Base-by-base conservation (phyloP, 2,797 vertebrate species). In the Eulemur mongoz region DNA sequence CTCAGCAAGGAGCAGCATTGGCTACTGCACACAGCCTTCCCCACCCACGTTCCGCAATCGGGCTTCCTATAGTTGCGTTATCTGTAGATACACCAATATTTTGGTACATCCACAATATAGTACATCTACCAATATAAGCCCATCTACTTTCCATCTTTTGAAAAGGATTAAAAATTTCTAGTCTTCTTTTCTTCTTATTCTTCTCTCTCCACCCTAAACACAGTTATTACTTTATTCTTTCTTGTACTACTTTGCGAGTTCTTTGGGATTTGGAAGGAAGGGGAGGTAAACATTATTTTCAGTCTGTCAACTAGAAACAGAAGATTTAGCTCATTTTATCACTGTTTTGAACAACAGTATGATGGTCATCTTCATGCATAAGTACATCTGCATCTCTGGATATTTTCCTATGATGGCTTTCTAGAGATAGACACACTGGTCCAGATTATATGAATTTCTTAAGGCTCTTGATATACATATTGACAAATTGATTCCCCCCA, bases 381-480 rank as follows among this genome's bases (percentile, higher is more conserved):
- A 59, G 40, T 70, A 84, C 63, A 2, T 78, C 38, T 82, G 14
- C 23, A 40, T 81, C 70, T 91, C 54, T 81, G 43, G 52, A 65
- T 93, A 76, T 45, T 88, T 95, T 70, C 15, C 32, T 50, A 61
- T 69, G 10, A 70, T 84, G 6, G 5, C 32, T 80, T 93, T 96
- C 88, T 93, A 76, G 27, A 97, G 88, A 25, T 72, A 91, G 52
- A 57, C 22, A 0, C 63, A 35, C 63, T 76, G 35, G 15, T 65
- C 57, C 40, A 82, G 17, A 65, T 82, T 93, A 75, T 61, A 85
- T 89, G n/a, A 84, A 85, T 81, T 93, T 89, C 32, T 87, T 72
- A 82, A 70, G n/a, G n/a, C 52, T 89, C 12, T 70, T 75, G 11
- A 75, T 87, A 86, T 43, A 65, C 43, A n/a, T 73, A 82, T 35